phyloP scores from a whole-genome alignment of 2,113 vertebrate genomes.

The Neofelis nebulosa region DNA sequence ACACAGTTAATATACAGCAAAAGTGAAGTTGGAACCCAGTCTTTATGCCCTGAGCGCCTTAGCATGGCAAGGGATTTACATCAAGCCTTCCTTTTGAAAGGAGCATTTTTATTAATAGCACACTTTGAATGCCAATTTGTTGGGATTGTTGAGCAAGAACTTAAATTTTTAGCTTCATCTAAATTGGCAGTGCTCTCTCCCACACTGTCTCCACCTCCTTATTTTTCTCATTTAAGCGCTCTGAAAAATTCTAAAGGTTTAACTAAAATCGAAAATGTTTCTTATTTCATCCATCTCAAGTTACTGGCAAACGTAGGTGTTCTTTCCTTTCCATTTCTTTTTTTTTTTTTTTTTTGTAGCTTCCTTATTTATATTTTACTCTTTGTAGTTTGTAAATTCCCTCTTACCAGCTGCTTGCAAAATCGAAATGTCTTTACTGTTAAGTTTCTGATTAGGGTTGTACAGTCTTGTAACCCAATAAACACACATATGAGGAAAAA shows the following conservation, averaged over 20 bases:
- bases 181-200: neutral
- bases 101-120: slow-evolving; percentile 42
- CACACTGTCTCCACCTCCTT: slow-evolving; percentile 30
- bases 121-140: neutral
- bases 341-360: neutral
- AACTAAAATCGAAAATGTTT: slow-evolving; percentile 47
- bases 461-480: neutral
- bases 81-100: neutral
- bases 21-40: neutral
- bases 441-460: neutral
- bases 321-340: neutral
- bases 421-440: neutral
- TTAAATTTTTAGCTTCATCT: slow-evolving; percentile 42
- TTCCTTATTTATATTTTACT: slow-evolving; percentile 65
- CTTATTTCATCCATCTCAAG: slow-evolving; percentile 37
- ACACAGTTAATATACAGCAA: neutral
- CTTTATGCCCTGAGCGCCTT: neutral
- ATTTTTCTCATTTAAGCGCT: slow-evolving; percentile 35
- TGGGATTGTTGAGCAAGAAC: neutral
- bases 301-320: slow-evolving; percentile 39
- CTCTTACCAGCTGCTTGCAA: slow-evolving; percentile 34
- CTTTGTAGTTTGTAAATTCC: slow-evolving; percentile 57
- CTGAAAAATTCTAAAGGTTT: slow-evolving; percentile 55
- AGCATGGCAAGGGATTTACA: neutral
- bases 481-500: neutral